Percentiles rank a stretch among this genome's conserved stretches.
These are phyloP conservation scores for Phylloscopus collybita DNA, from an alignment of 2,797 vertebrate species.

Conservation along the genomic window DNA sequence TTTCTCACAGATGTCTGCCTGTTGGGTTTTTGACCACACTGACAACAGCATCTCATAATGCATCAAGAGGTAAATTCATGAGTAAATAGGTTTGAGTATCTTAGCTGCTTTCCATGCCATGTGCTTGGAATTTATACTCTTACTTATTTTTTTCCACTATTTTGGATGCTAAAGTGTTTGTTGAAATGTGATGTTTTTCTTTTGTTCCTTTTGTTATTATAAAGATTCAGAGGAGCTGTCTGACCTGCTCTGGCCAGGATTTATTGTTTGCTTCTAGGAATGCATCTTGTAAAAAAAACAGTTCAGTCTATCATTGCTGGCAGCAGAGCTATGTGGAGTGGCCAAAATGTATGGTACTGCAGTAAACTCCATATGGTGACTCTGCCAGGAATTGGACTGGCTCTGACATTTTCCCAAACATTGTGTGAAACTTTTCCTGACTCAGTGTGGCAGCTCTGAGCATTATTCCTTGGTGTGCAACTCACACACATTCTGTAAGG, in stretches of 20 bases:
- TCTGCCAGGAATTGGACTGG: constrained; percentile 39
- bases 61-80: neutral
- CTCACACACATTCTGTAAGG: neutral
- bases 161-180: neutral
- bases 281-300: neutral
- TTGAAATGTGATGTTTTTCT: neutral
- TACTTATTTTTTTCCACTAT: neutral
- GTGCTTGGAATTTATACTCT: neutral
- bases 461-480: neutral
- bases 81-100: neutral
- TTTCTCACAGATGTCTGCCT: neutral
- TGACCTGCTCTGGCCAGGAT: neutral
- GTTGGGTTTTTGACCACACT: neutral
- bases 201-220: constrained; percentile 7
- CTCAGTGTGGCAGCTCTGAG: constrained; percentile 42
- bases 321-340: constrained; percentile 24
- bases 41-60: neutral
- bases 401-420: neutral
- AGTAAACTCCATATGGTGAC: constrained; percentile 60
- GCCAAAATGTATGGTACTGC: constrained; percentile 54
- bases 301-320: constrained; percentile 44
- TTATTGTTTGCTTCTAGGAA: constrained; percentile 21
- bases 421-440: constrained; percentile 54
- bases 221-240: neutral
- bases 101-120: neutral